phyloP scores from a whole-genome alignment of 2,113 vertebrate species.

The Charadrius vociferus region DNA sequence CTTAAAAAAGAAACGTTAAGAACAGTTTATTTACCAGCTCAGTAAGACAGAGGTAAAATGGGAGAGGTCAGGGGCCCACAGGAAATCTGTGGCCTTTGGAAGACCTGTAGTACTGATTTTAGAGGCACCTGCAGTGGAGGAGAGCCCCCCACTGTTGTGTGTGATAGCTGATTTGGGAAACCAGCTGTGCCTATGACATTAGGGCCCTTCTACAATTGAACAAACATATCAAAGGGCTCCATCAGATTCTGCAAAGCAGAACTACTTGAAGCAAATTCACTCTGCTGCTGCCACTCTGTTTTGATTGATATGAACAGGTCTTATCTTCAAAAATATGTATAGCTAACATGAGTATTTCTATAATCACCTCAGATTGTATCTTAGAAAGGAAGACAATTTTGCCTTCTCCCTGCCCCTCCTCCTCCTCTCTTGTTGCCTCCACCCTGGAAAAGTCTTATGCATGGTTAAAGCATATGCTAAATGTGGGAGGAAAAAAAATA shows the following conservation, averaged over 20 bases:
- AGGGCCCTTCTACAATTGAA: neutral
- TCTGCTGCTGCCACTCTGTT: slow-evolving; percentile 16
- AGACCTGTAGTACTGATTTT: neutral
- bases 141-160: neutral
- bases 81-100: neutral
- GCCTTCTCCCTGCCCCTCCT: neutral
- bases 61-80: neutral
- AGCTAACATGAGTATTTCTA: slow-evolving; percentile 32
- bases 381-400: neutral
- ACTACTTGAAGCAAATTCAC: neutral
- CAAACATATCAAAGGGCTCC: neutral
- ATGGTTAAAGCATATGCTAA: neutral
- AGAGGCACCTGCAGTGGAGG: neutral
- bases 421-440: neutral
- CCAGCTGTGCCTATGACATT: neutral
- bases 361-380: slow-evolving; percentile 22
- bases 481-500: neutral
- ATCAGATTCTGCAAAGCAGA: neutral
- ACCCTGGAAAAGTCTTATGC: neutral
- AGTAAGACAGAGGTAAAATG: neutral
- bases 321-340: slow-evolving; percentile 53
- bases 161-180: neutral
- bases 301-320: slow-evolving; percentile 41
- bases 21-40: neutral
- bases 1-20: neutral